These are phyloP conservation scores for Hipposideros larvatus DNA, from an alignment of 2,797 vertebrate genomes.

Conservation along the genomic window DNA sequence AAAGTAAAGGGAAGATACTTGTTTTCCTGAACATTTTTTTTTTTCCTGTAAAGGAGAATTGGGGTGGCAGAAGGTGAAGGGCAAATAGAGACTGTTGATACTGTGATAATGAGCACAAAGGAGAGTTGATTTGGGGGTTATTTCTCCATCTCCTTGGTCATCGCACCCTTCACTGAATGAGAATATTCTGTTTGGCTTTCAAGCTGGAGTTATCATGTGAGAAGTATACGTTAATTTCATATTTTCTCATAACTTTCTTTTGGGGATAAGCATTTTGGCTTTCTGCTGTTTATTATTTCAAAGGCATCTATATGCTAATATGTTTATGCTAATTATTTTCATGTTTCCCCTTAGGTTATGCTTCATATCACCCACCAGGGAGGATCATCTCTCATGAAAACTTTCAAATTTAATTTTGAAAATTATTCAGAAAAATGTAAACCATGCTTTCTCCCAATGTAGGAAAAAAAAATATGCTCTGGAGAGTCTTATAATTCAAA, in stretches of 20 bases:
- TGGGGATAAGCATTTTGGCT: slow-evolving; percentile 69
- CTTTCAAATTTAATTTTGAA: slow-evolving; percentile 85
- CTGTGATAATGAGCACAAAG: background rate
- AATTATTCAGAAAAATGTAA: slow-evolving; percentile 83
- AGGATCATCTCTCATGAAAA: slow-evolving; percentile 82
- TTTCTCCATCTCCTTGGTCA: slow-evolving; percentile 17
- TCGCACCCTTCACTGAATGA: background rate
- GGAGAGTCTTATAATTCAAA: slow-evolving; percentile 79
- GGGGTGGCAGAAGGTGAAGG: background rate
- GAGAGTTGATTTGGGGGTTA: background rate
- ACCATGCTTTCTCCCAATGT: slow-evolving; percentile 62
- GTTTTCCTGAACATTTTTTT: background rate
- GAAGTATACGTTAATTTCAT: slow-evolving; percentile 61
- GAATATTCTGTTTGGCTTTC: slow-evolving; percentile 36
- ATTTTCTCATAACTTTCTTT: slow-evolving; percentile 79
- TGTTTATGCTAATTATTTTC: slow-evolving; percentile 81
- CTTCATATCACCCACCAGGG: slow-evolving; percentile 75
- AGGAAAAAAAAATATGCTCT: slow-evolving; percentile 79
- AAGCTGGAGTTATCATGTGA: slow-evolving; percentile 42
- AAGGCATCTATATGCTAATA: slow-evolving; percentile 82
- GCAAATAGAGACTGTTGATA: background rate
- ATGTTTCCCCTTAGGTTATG: slow-evolving; percentile 72
- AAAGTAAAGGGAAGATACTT: background rate
- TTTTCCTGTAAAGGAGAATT: slow-evolving; percentile 5
- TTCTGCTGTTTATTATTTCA: slow-evolving; percentile 82